Percentiles rank a stretch among this genome's conserved stretches.
Evolutionary conservation across 2,797 vertebrate genomes (phyloP).

Genomic region (Xyrichtys novacula): DNA sequence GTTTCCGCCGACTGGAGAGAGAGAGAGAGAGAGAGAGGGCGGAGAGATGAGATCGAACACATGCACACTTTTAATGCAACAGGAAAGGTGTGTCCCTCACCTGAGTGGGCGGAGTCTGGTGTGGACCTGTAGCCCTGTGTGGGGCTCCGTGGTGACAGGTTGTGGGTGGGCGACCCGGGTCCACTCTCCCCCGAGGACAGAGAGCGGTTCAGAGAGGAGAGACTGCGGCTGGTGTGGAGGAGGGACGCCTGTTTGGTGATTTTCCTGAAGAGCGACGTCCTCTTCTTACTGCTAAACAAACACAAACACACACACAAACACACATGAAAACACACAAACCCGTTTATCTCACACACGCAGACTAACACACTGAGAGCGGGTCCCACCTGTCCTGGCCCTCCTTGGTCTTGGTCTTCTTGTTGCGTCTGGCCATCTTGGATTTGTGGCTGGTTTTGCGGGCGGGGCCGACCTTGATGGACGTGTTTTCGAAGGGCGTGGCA

Average conservation of each 20-base stretch:
- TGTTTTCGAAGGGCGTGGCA: slow-evolving; percentile 96
- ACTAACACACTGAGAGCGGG: neutral
- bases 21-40: neutral
- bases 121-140: slow-evolving; percentile 93
- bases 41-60: no score
- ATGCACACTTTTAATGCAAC: no score
- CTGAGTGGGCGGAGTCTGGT: slow-evolving; percentile 91
- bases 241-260: slow-evolving; percentile 95
- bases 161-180: slow-evolving; percentile 95
- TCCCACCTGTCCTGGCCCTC: slow-evolving; percentile 94
- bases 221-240: slow-evolving; percentile 95
- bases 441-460: slow-evolving; percentile 92
- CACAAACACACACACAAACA: neutral
- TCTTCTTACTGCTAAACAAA: slow-evolving; percentile 87
- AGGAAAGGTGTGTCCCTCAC: slow-evolving; percentile 71
- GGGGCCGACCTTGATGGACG: slow-evolving; percentile 96
- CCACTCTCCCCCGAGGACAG: slow-evolving; percentile 96
- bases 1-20: slow-evolving; percentile 87
- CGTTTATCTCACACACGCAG: neutral
- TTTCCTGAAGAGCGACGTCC: slow-evolving; percentile 93
- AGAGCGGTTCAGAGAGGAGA: slow-evolving; percentile 95
- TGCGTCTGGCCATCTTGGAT: slow-evolving; percentile 96
- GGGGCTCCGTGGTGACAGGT: slow-evolving; percentile 93
- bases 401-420: slow-evolving; percentile 92
- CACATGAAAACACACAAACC: accelerated